Conservation (phyloP, 2,888 invertebrate species). For the Lycaena phlaeas region DNA sequence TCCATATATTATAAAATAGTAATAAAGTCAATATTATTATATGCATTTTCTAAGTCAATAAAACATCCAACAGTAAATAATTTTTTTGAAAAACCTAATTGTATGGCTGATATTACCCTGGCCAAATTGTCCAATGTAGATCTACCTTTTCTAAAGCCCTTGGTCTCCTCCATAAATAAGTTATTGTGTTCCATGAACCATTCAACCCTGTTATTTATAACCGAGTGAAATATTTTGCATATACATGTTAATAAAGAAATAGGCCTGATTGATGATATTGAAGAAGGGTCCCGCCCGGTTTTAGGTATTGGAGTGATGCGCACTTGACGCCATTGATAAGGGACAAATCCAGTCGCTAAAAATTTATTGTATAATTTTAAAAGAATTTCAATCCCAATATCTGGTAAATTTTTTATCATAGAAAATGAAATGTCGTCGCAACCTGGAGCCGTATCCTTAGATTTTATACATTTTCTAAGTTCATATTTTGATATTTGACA, state of each 20-base stretch:
- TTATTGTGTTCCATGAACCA: not conserved
- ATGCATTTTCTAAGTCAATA: constrained; percentile 14
- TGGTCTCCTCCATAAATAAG: not conserved
- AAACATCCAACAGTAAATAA: constrained; percentile 13
- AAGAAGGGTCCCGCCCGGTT: not conserved
- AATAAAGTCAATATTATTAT: constrained; percentile 11
- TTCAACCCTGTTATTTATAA: not conserved
- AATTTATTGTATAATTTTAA: not conserved
- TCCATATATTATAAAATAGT: constrained; percentile 12
- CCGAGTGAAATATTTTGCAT: not conserved
- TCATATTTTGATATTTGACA: no score
- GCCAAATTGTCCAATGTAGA: constrained; percentile 13
- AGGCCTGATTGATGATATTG: not conserved
- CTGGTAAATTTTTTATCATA: not conserved
- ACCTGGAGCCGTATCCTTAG: no score
- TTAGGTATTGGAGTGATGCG: not conserved
- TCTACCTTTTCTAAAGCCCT: constrained; percentile 11
- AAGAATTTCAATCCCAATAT: not conserved
- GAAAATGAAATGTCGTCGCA: no score
- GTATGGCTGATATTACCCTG: constrained; percentile 5
- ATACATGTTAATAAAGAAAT: not conserved
- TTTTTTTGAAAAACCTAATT: constrained; percentile 12
- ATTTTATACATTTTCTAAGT: no score
- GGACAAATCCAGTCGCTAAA: not conserved
- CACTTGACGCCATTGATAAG: not conserved